These are phyloP conservation scores for Micromesistius poutassou DNA, from an alignment of 2,797 vertebrate genomes.

Conservation along the genomic window DNA sequence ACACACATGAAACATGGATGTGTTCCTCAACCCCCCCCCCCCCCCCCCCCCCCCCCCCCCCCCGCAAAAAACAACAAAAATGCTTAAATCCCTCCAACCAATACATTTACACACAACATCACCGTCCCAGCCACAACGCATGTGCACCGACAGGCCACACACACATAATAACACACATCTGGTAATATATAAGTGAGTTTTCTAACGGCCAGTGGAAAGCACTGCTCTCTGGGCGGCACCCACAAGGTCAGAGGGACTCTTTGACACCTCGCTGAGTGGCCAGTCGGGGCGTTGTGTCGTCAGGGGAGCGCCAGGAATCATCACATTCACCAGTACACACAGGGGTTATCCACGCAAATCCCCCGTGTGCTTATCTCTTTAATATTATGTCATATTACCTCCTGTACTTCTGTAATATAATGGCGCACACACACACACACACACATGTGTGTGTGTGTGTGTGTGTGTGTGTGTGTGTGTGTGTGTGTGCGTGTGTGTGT, in stretches of 20 bases:
- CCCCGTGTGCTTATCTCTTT: neutral
- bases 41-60: too few relatives aligned
- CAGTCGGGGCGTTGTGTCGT: constrained; percentile 3
- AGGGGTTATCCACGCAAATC: neutral
- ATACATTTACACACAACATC: neutral
- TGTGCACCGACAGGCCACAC: constrained; percentile 14
- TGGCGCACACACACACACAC: too few relatives aligned
- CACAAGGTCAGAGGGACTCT: constrained; percentile 47
- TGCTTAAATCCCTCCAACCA: neutral
- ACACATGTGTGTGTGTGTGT: too few relatives aligned
- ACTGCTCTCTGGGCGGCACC: constrained; percentile 28
- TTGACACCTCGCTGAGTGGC: constrained; percentile 44
- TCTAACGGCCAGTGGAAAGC: constrained; percentile 29
- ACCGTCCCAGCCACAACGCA: neutral
- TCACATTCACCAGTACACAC: neutral
- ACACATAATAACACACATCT: constrained; percentile 4
- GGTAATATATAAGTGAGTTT: constrained; percentile 30
- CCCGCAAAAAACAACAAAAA: neutral
- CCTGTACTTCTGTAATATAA: neutral
- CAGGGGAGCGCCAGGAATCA: neutral
- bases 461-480: too few relatives aligned
- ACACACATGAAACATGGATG: neutral
- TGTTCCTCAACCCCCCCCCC: too few relatives aligned
- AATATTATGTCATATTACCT: neutral
- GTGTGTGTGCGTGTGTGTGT: too few relatives aligned